Evolutionary conservation across 2,888 invertebrate genomes (phyloP).

Genomic region (Brenthis hecate): DNA sequence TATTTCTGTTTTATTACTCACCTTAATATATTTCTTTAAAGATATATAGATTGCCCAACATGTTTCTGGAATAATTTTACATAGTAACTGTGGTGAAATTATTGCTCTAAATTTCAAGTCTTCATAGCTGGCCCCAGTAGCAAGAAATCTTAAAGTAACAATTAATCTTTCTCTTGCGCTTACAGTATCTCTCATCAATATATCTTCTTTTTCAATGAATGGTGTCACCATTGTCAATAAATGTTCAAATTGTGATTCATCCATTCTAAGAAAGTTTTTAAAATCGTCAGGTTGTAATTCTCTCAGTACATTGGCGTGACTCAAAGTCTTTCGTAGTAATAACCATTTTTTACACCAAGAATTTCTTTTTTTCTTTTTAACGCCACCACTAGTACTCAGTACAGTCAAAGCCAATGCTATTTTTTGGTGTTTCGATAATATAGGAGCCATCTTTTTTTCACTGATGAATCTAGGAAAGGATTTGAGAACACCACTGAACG

Average conservation of each 20-base stretch:
- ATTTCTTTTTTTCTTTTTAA: too few relatives aligned
- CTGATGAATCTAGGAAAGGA: constrained; percentile 4
- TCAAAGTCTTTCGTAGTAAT: too few relatives aligned
- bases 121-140: constrained; percentile 13
- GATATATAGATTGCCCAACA: constrained; percentile 10
- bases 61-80: constrained; percentile 8
- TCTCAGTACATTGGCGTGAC: too few relatives aligned
- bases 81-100: constrained; percentile 9
- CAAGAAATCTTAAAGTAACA: constrained; percentile 10
- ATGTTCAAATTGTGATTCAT: constrained; percentile 8
- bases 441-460: constrained; percentile 5
- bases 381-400: constrained; percentile 4
- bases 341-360: too few relatives aligned
- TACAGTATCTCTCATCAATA: constrained; percentile 11
- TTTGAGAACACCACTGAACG: constrained; percentile 3
- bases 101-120: constrained; percentile 12
- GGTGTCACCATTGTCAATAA: constrained; percentile 7
- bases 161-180: constrained; percentile 13
- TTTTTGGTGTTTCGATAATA: not conserved
- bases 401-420: constrained; percentile 2
- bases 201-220: constrained; percentile 7
- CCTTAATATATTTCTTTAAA: constrained; percentile 11
- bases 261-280: not conserved
- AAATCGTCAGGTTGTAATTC: not conserved
- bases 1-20: constrained; percentile 10